A percentile compares a stretch with the other conserved stretches of the same genome.
Conservation (phyloP, 2,888 invertebrate genomes). For the Dysmachus trigonus region DNA sequence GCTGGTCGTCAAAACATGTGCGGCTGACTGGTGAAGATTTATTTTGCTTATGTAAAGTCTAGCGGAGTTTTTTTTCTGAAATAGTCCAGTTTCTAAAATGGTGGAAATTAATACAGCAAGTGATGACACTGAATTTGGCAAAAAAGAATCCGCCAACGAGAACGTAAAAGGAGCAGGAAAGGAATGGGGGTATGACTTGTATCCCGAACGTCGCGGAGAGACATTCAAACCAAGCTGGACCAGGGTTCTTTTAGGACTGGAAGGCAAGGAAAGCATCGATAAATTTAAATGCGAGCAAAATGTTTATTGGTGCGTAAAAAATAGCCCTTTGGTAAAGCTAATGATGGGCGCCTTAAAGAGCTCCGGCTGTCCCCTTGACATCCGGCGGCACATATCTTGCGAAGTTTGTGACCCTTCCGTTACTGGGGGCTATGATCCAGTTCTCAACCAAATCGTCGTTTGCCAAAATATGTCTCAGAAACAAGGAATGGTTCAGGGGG, state of each 20-base stretch:
- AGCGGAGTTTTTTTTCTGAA: not conserved
- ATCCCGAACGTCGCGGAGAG: slow-evolving; percentile 79
- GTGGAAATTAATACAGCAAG: not conserved
- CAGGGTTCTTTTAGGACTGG: slow-evolving; percentile 70
- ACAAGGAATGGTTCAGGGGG: slow-evolving; percentile 78
- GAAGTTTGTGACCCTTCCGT: slow-evolving; percentile 86
- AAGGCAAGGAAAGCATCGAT: slow-evolving; percentile 75
- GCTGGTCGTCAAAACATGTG: not conserved
- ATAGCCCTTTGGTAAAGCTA: slow-evolving; percentile 82
- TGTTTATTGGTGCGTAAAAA: slow-evolving; percentile 78
- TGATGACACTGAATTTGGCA: not conserved
- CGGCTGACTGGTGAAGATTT: not conserved
- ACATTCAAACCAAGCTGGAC: slow-evolving; percentile 68
- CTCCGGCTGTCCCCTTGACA: slow-evolving; percentile 74
- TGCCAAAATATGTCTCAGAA: slow-evolving; percentile 85
- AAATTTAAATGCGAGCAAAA: slow-evolving; percentile 83
- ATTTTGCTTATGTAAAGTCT: not conserved
- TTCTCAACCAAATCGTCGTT: slow-evolving; percentile 73
- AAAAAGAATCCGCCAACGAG: not conserved
- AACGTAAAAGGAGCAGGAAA: slow-evolving; percentile 47
- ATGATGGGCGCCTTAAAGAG: slow-evolving; percentile 84
- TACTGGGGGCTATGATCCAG: slow-evolving; percentile 81
- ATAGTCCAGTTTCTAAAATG: not conserved
- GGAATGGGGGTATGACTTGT: slow-evolving; percentile 81
- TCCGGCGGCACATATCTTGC: slow-evolving; percentile 89